These are phyloP conservation scores for Aphidoletes aphidimyza DNA, from an alignment of 2,888 invertebrate species.

Conservation along the genomic window DNA sequence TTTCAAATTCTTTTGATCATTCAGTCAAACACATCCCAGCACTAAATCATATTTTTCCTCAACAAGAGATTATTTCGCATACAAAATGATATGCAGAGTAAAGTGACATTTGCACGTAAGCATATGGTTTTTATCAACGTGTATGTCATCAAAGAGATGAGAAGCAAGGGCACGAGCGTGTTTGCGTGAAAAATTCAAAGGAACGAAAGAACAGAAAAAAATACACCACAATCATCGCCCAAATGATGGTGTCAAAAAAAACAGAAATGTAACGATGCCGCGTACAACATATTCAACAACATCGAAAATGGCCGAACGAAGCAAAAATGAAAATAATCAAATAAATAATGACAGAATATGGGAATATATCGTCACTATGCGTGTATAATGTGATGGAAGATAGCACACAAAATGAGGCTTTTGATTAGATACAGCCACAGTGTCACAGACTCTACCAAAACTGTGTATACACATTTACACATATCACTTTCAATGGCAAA, in stretches of 20 bases:
- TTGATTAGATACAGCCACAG: constrained; percentile 48
- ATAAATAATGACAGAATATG: constrained; percentile 28
- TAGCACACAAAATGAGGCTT: neutral
- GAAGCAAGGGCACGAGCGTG: too few relatives aligned
- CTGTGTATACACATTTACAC: too few relatives aligned
- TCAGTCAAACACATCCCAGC: constrained; percentile 17
- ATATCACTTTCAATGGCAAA: too few relatives aligned
- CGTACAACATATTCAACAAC: constrained; percentile 38
- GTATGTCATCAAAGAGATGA: neutral
- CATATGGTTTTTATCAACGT: constrained; percentile 34
- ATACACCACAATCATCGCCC: neutral
- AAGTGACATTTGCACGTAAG: neutral
- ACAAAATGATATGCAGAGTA: neutral
- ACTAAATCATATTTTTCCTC: neutral
- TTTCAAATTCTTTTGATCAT: constrained; percentile 29
- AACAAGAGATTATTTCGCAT: neutral
- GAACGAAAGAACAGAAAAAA: neutral
- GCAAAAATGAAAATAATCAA: constrained; percentile 45
- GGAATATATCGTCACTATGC: constrained; percentile 3
- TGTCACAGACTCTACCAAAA: too few relatives aligned
- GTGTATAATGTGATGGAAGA: neutral
- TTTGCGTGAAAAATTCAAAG: constrained; percentile 36
- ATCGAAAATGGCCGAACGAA: neutral
- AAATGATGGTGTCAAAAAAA: neutral
- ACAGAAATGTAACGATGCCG: neutral